Evolutionary conservation across 2,888 invertebrate genomes (phyloP).

Genomic region (Amphipoea lucens): DNA sequence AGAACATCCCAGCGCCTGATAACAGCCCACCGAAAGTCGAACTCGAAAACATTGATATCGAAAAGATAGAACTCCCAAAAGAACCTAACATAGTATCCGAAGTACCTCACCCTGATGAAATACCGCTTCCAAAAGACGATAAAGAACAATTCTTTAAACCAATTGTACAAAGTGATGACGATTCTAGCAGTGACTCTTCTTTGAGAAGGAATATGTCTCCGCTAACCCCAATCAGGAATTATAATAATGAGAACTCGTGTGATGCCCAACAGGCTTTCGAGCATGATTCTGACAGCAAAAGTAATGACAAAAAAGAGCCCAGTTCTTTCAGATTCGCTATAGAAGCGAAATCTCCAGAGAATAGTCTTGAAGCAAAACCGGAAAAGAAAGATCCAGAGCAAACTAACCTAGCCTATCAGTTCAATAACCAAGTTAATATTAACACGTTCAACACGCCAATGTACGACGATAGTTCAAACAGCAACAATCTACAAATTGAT

Average conservation of each 20-base stretch:
- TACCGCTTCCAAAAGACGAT: conserved; percentile 78
- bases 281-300: conserved; percentile 78
- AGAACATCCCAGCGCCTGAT: conserved; percentile 72
- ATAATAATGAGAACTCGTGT: conserved; percentile 87
- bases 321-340: conserved; percentile 85
- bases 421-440: conserved; percentile 84
- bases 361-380: conserved; percentile 74
- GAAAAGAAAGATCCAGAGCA: conserved; percentile 80
- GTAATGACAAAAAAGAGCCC: conserved; percentile 80
- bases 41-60: conserved; percentile 76
- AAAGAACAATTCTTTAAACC: conserved; percentile 82
- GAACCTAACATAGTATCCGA: conserved; percentile 74
- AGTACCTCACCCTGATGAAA: conserved; percentile 71
- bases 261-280: conserved; percentile 88
- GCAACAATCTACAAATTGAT: conserved; percentile 85
- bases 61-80: conserved; percentile 81
- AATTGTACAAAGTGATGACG: conserved; percentile 79
- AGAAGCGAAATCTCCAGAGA: conserved; percentile 81
- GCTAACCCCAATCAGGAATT: conserved; percentile 86
- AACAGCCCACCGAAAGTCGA: conserved; percentile 87
- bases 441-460: conserved; percentile 83
- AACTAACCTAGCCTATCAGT: conserved; percentile 79
- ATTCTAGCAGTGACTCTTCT: conserved; percentile 85
- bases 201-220: conserved; percentile 87
- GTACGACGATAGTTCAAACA: conserved; percentile 87